These are phyloP conservation scores for Poecile atricapillus DNA, from an alignment of 2,113 vertebrate genomes.

Conservation along the genomic window DNA sequence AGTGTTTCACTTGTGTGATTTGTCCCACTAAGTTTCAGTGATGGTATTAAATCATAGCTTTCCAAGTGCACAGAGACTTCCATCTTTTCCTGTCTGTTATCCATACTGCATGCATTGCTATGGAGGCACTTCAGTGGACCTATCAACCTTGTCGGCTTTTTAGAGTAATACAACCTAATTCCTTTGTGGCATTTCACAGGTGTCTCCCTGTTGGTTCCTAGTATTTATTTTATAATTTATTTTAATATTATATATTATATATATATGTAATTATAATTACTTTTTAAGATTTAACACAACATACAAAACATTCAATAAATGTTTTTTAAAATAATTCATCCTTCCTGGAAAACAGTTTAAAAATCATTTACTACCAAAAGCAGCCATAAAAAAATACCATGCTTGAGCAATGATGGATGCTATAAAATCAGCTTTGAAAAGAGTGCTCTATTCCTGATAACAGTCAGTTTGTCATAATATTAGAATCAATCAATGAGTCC, in stretches of 20 bases:
- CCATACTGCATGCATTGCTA: neutral
- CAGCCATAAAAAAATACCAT: neutral
- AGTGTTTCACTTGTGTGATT: neutral
- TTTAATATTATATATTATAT: neutral
- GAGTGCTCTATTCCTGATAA: neutral
- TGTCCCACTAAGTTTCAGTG: neutral
- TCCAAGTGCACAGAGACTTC: neutral
- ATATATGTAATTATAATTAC: too few relatives aligned
- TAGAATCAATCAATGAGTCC: neutral
- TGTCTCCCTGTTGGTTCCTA: neutral
- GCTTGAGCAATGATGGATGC: slow-evolving; percentile 4
- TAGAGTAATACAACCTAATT: neutral
- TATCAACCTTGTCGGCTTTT: neutral
- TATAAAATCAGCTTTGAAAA: slow-evolving; percentile 7
- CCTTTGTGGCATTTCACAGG: neutral
- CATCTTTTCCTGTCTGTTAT: neutral
- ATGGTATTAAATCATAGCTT: neutral
- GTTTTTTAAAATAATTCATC: slow-evolving; percentile 39
- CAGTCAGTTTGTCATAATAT: neutral
- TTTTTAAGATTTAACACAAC: slow-evolving; percentile 21
- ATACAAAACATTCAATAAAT: neutral
- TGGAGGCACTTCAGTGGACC: neutral
- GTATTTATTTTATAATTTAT: neutral
- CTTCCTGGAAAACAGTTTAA: neutral
- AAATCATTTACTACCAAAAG: slow-evolving; percentile 25